phyloP scores from a whole-genome alignment of 2,113 vertebrate species.

The Xenopus tropicalis region UCB_Xtro_10.0 CM004443.2:80297501-80298000 shows the following conservation, averaged over 20 bases:
- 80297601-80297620: constrained; percentile 97
- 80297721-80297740: constrained; percentile 96
- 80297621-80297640: constrained; percentile 95
- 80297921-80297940: too few species aligned
- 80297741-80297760: constrained; percentile 90
- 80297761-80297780: constrained; percentile 96
- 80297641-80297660: constrained; percentile 94
- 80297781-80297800: constrained; percentile 99
- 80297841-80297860: background rate
- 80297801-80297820: constrained; percentile 95
- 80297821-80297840: constrained; percentile 92
- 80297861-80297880: too few species aligned
- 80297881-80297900: too few species aligned
- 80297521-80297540: too few species aligned
- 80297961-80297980: too few species aligned
- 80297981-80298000: too few species aligned
- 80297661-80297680: constrained; percentile 97
- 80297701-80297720: constrained; percentile 97
- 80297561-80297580: too few species aligned
- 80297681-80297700: constrained; percentile 98
- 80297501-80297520: too few species aligned
- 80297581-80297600: constrained; percentile 60
- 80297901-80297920: too few species aligned
- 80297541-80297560: too few species aligned
- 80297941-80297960: too few species aligned